phyloP scores from a whole-genome alignment of 2,113 vertebrate species.

The Mionectes macconnelli region DNA sequence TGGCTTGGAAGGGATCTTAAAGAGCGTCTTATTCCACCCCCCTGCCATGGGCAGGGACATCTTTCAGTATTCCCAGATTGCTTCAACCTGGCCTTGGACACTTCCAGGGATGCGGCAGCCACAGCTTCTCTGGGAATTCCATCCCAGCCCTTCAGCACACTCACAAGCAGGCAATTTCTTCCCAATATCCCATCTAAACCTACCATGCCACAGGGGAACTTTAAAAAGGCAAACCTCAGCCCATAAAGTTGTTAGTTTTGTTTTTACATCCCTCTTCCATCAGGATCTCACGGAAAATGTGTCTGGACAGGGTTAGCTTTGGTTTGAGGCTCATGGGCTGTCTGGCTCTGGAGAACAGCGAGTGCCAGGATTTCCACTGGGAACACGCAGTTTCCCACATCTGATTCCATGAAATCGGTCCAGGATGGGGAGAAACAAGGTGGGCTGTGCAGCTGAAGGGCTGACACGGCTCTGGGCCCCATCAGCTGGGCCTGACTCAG shows the following conservation, averaged over 20 bases:
- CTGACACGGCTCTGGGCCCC: background rate
- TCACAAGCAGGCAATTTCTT: background rate
- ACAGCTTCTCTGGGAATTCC: background rate
- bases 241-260: background rate
- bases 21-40: background rate
- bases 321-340: background rate
- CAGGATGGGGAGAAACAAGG: background rate
- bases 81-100: background rate
- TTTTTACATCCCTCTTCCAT: background rate
- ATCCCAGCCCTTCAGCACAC: background rate
- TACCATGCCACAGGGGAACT: background rate
- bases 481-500: background rate
- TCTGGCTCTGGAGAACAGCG: background rate
- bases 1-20: background rate
- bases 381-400: rapidly evolving
- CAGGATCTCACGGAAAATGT: background rate
- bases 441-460: background rate
- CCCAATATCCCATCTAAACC: background rate
- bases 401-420: background rate
- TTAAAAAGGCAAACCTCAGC: background rate
- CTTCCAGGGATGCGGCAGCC: background rate
- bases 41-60: background rate
- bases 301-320: background rate
- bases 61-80: background rate
- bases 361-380: background rate